phyloP scores from a whole-genome alignment of 2,888 invertebrate species.

The Cryptophagus acutangulus region DNA sequence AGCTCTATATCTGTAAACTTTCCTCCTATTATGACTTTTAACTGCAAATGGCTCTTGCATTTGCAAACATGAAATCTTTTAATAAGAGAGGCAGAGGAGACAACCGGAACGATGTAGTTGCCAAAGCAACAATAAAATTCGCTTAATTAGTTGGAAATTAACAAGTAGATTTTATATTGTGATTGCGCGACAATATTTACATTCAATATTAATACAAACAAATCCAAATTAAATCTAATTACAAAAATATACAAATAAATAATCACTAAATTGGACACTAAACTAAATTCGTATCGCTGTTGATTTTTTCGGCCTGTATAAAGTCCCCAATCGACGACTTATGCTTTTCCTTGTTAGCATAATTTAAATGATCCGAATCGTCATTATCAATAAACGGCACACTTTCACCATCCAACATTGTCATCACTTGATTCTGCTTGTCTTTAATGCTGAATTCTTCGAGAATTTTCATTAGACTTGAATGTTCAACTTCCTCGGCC shows the following conservation, averaged over 20 bases:
- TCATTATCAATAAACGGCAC: slow-evolving; percentile 10
- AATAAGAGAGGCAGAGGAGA: too few relatives aligned
- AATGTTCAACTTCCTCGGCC: slow-evolving; percentile 40
- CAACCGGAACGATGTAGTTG: too few relatives aligned
- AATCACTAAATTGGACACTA: neutral
- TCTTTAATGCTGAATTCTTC: slow-evolving; percentile 41
- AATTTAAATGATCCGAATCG: slow-evolving; percentile 14
- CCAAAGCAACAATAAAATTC: too few relatives aligned
- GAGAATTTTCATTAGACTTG: slow-evolving; percentile 43
- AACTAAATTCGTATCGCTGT: neutral
- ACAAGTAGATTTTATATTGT: too few relatives aligned
- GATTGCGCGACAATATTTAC: too few relatives aligned
- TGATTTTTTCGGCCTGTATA: slow-evolving; percentile 31
- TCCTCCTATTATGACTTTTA: too few relatives aligned
- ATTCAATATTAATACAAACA: neutral
- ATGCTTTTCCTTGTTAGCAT: slow-evolving; percentile 26
- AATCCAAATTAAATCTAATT: too few relatives aligned
- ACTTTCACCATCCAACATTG: slow-evolving; percentile 8
- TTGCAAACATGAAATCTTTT: too few relatives aligned
- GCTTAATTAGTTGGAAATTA: too few relatives aligned
- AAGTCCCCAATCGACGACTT: slow-evolving; percentile 30
- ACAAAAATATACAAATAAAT: too few relatives aligned
- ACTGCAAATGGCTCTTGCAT: too few relatives aligned
- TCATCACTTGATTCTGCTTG: slow-evolving; percentile 18
- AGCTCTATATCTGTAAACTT: too few relatives aligned